A percentile compares a stretch with the other conserved stretches of the same genome.
phyloP scores from a whole-genome alignment of 2,888 invertebrate species.

The Drosophila subquinaria region DNA sequence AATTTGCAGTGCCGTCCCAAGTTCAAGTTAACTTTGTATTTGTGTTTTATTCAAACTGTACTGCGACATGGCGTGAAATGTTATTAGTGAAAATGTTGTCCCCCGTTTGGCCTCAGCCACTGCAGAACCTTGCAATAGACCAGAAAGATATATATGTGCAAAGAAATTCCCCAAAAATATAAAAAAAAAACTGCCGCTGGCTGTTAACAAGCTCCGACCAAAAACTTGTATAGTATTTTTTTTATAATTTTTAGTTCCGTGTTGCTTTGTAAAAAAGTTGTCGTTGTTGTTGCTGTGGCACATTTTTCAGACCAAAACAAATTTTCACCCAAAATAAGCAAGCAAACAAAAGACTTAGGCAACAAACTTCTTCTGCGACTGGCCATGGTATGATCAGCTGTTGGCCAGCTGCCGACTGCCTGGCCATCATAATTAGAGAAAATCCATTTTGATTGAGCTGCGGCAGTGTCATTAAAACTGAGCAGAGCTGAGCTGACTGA shows the following conservation, averaged over 20 bases:
- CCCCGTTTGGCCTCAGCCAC: neutral
- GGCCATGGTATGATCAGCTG: slow-evolving; percentile 46
- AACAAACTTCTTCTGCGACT: slow-evolving; percentile 53
- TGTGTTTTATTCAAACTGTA: slow-evolving; percentile 34
- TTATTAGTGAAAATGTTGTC: slow-evolving; percentile 56
- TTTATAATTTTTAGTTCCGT: slow-evolving; percentile 48
- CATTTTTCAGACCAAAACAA: slow-evolving; percentile 14
- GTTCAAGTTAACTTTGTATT: slow-evolving; percentile 53
- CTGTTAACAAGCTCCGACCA: neutral
- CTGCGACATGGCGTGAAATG: slow-evolving; percentile 42
- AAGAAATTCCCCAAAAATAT: slow-evolving; percentile 19
- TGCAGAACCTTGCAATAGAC: slow-evolving; percentile 30
- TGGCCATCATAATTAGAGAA: slow-evolving; percentile 68
- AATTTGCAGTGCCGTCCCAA: slow-evolving; percentile 42
- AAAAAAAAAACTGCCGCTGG: slow-evolving; percentile 7
- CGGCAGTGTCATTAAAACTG: slow-evolving; percentile 58
- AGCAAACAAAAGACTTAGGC: slow-evolving; percentile 67
- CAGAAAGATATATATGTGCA: slow-evolving; percentile 2
- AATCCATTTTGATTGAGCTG: slow-evolving; percentile 44
- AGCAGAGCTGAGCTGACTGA: slow-evolving; percentile 19
- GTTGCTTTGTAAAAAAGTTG: slow-evolving; percentile 43
- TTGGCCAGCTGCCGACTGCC: slow-evolving; percentile 34
- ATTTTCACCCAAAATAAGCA: slow-evolving; percentile 56
- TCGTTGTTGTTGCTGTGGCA: slow-evolving; percentile 24
- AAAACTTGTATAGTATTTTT: slow-evolving; percentile 21